These are phyloP conservation scores for Poliocrania exsul DNA, from an alignment of 2,797 vertebrate species.

Conservation along the genomic window DNA sequence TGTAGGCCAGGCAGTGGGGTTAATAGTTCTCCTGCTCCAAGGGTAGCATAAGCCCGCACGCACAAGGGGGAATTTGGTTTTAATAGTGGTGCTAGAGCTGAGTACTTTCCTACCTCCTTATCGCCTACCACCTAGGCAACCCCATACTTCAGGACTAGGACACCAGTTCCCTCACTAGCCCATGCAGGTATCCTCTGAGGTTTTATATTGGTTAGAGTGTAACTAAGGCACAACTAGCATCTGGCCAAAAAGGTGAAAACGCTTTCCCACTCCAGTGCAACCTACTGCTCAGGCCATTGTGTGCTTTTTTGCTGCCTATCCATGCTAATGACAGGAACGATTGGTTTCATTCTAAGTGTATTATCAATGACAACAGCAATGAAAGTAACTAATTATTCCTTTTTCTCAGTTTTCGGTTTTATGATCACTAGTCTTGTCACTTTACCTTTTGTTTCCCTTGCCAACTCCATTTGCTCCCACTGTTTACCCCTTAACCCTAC, in stretches of 20 bases:
- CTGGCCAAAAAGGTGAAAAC: background rate
- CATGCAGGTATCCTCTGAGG: background rate
- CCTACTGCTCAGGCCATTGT: background rate
- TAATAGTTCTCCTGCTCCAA: background rate
- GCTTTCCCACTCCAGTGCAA: background rate
- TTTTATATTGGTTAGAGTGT: accelerated
- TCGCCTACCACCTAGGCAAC: background rate
- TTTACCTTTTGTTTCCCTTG: background rate
- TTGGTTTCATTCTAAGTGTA: background rate
- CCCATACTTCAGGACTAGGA: background rate
- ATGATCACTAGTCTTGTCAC: background rate
- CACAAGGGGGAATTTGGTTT: background rate
- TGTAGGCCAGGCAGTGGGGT: accelerated
- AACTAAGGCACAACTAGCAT: background rate
- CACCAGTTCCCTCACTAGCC: background rate
- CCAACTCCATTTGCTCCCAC: background rate
- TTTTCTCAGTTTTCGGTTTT: background rate
- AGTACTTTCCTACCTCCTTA: background rate
- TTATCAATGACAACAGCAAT: background rate
- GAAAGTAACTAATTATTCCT: background rate
- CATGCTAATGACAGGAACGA: background rate
- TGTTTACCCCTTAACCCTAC: background rate
- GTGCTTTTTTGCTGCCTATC: background rate
- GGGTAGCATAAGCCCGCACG: background rate
- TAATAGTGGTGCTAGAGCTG: background rate